Evolutionary conservation across 2,888 invertebrate genomes (phyloP).

Genomic region (Acleris literana): DNA sequence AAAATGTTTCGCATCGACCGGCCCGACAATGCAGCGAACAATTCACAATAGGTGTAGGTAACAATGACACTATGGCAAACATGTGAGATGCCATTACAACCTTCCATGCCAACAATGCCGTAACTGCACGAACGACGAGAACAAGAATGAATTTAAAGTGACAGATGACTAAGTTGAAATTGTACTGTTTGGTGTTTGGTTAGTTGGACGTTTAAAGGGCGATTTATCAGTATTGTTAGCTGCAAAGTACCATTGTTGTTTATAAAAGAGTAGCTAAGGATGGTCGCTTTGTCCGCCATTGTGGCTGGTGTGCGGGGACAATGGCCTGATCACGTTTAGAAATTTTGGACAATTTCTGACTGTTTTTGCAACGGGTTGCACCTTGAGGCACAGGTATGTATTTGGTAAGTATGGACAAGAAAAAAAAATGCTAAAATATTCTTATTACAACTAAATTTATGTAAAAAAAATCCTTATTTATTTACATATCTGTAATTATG

Average conservation of each 20-base stretch:
- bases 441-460: no score
- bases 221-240: slow-evolving; percentile 60
- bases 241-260: slow-evolving; percentile 76
- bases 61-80: slow-evolving; percentile 83
- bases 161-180: slow-evolving; percentile 11
- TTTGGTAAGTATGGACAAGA: not conserved
- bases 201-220: slow-evolving; percentile 41
- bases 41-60: slow-evolving; percentile 80
- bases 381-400: slow-evolving; percentile 70
- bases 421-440: no score
- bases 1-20: slow-evolving; percentile 82
- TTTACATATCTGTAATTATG: no score
- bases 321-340: slow-evolving; percentile 75
- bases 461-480: no score
- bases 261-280: slow-evolving; percentile 81
- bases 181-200: slow-evolving; percentile 29
- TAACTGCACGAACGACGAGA: slow-evolving; percentile 37
- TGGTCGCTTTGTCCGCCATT: slow-evolving; percentile 75
- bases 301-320: slow-evolving; percentile 80
- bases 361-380: slow-evolving; percentile 82
- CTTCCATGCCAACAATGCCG: slow-evolving; percentile 42
- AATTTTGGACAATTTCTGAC: slow-evolving; percentile 79
- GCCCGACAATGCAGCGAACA: slow-evolving; percentile 71
- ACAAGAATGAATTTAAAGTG: slow-evolving; percentile 5
- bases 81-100: slow-evolving; percentile 70